Percentiles rank a stretch among this genome's conserved stretches.
Conservation (phyloP, 1,140 invertebrate species). For the Rhyzopertha dominica region DNA sequence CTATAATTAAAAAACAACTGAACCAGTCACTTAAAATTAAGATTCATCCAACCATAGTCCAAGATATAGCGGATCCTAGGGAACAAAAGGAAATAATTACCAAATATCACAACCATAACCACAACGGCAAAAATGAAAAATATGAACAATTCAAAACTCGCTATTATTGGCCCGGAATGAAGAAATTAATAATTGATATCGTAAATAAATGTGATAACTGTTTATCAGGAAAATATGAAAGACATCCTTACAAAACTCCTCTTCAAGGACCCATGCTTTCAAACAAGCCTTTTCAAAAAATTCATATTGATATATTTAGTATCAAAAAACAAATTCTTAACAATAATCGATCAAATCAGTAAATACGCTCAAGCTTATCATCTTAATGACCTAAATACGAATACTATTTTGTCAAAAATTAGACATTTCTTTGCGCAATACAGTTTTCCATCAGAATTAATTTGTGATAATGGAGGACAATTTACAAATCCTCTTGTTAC, state of each 20-base stretch:
- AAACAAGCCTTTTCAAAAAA: slow-evolving; percentile 25
- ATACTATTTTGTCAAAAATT: slow-evolving; percentile 17
- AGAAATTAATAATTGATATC: slow-evolving; percentile 20
- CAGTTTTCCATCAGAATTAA: slow-evolving; percentile 9
- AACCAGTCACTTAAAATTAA: too few species aligned
- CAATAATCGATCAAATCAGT: slow-evolving; percentile 30
- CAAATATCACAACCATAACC: too few species aligned
- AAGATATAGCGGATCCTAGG: too few species aligned
- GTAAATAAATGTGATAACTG: slow-evolving; percentile 25
- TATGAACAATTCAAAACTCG: slow-evolving; percentile 17
- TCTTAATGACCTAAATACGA: slow-evolving; percentile 14
- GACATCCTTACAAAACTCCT: slow-evolving; percentile 19
- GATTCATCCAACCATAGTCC: too few species aligned
- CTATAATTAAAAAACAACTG: too few species aligned
- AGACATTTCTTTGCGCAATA: slow-evolving; percentile 7
- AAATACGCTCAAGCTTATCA: slow-evolving; percentile 27
- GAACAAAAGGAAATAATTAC: too few species aligned
- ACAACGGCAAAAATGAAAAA: slow-evolving; percentile 21
- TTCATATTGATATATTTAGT: slow-evolving; percentile 27
- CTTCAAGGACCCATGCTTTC: slow-evolving; percentile 16
- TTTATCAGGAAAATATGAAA: slow-evolving; percentile 22
- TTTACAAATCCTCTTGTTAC: slow-evolving; percentile 11
- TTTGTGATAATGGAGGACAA: slow-evolving; percentile 11
- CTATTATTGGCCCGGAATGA: slow-evolving; percentile 22
- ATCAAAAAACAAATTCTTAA: slow-evolving; percentile 24